Base-by-base conservation (phyloP, 2,113 vertebrate genomes). In the Dromiciops gliroides region DNA sequence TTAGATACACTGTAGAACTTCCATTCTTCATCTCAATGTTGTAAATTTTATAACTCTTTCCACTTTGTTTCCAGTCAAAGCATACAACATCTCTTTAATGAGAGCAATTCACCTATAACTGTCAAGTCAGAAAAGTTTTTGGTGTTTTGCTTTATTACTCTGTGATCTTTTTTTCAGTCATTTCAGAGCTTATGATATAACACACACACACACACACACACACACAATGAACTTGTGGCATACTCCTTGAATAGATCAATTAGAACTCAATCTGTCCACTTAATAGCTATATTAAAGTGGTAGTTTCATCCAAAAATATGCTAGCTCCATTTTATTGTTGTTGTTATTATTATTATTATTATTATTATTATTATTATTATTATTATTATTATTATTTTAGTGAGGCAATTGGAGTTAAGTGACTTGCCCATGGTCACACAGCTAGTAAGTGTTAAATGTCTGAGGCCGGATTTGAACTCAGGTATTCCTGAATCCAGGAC, bases 201-300 rank as follows among this genome's bases (percentile, higher is more conserved):
- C 52, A 16, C 0, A 0, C 26, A 0, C 0, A 2, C 50, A 50
- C n/a, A n/a, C n/a, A n/a, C n/a, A n/a, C n/a, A n/a, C n/a, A n/a
- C n/a, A n/a, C n/a, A n/a, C n/a, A n/a, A n/a, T 25, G 49, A 75
- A 47, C 60, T 22, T 31, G 0, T 0, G 48, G 67, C 44, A 16
- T n/a, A 83, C 6, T 83, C 37, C 14, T 75, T 44, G n/a, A 44
- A 83, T 22, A 44, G n/a, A 83, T 83, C 67, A 83, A 44, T 44
- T 83, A 83, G 67, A 44, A 44, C 19, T 83, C n/a, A 83, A 44
- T 44, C 48, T 0, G 0, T 50, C 28, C 0, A 0, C 48, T 5
- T 24, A 3, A 16, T 0, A 0, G 26, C 95, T 0, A 8, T 14
- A 5, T 3, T 8, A 47, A 22, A 6, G n/a, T 0, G 47, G 2